Base-by-base conservation (phyloP, 2,113 vertebrate genomes). In the Aythya baeri region DNA sequence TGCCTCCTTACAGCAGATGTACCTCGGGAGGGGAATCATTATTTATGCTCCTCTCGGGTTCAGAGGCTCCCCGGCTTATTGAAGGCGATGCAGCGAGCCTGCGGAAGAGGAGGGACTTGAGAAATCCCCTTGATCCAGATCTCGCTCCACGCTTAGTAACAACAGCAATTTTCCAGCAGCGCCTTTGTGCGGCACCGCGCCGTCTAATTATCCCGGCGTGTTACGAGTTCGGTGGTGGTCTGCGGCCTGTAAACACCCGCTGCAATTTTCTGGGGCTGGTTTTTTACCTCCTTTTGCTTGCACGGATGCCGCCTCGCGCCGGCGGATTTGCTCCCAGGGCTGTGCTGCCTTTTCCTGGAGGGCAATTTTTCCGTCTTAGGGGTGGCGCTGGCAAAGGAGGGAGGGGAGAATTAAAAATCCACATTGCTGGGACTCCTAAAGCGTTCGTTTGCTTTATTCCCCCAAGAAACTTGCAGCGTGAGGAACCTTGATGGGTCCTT, bases 371-470 rank as follows among this genome's bases (percentile, higher is more conserved):
- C 7, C 16, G 66, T 81, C 34, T 85, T 32, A 54, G 80, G 83
- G 58, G 74, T 41, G 68, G 55, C 38, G 2, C 22, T 41, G 58
- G 50, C 54, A 54, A 54, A 21, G 44, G 68, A 84, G 34, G 62
- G 58, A 72, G 61, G 57, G 76, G 62, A 85, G 61, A 43, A 58
- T 25, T 23, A 46, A n/a, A 21, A 11, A 10, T 6, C 5, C 2
- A 0, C 29, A 7, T 57, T 1, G 0, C 18, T 57, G 31, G 41
- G 29, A 25, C 22, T 18, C 17, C 21, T 74, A 25, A 27, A 43
- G 27, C 55, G 63, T 81, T 38, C 46, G 13, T 82, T 82, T 76
- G 10, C 29, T 82, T 82, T 29, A 25, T 91, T 95, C 68, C 76
- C 72, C 50, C 32, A 13, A 46, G 50, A 31, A 62, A 26, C 34